Evolutionary conservation across 2,797 vertebrate species (phyloP).

Genomic region (Myotis planiceps): DNA sequence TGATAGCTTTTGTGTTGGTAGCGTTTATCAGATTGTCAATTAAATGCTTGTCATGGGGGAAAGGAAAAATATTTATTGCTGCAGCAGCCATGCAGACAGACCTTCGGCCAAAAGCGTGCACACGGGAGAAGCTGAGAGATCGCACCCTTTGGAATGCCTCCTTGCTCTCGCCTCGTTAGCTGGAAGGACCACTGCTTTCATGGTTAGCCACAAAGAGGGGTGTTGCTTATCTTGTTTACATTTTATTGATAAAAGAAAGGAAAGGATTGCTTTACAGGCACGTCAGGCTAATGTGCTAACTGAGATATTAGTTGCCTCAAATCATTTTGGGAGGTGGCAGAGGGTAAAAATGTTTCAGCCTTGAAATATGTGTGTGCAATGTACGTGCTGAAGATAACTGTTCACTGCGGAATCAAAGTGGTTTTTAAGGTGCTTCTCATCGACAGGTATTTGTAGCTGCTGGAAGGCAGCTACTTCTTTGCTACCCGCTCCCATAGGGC

Average conservation of each 20-base stretch:
- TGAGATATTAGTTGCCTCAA: slow-evolving; percentile 7
- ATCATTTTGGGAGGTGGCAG: neutral
- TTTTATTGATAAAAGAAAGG: neutral
- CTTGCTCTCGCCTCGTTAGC: neutral
- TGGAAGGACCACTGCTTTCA: neutral
- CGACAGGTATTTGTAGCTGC: neutral
- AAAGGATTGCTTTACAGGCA: neutral
- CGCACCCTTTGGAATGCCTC: neutral
- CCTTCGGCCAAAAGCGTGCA: slow-evolving; percentile 22
- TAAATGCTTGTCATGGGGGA: slow-evolving; percentile 71
- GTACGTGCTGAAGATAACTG: neutral
- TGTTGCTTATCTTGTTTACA: neutral
- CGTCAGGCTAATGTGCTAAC: slow-evolving; percentile 11
- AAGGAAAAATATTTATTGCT: slow-evolving; percentile 73
- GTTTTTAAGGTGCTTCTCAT: neutral
- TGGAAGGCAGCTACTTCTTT: neutral
- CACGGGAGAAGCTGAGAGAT: neutral
- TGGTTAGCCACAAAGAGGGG: neutral
- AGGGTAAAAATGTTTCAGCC: neutral
- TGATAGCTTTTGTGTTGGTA: slow-evolving; percentile 58
- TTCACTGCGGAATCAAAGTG: neutral
- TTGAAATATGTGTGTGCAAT: neutral
- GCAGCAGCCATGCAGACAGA: slow-evolving; percentile 62
- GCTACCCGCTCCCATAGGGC: neutral
- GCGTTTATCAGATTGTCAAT: slow-evolving; percentile 78